phyloP scores from a whole-genome alignment of 2,113 vertebrate genomes.

The Chamaetylas fuelleborni region DNA sequence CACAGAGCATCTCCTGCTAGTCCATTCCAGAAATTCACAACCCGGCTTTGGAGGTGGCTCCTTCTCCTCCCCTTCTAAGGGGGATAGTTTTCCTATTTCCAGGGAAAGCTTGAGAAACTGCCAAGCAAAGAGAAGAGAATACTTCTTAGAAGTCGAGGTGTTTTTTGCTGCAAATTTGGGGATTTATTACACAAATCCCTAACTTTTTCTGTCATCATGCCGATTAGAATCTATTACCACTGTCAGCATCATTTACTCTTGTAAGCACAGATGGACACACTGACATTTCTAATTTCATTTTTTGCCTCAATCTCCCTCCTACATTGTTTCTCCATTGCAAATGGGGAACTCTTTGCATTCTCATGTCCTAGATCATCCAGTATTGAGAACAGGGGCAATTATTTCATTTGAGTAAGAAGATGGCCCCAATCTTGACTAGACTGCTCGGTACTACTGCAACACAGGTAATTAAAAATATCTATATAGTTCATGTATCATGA shows the following conservation, averaged over 20 bases:
- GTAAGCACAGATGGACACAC: not conserved
- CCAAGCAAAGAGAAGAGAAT: not conserved
- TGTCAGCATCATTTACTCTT: not conserved
- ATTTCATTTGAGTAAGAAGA: not conserved
- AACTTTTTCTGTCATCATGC: not conserved
- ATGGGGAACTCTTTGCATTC: not conserved
- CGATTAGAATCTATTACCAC: not conserved
- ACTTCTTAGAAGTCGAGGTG: not conserved
- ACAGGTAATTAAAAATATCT: conserved; percentile 23
- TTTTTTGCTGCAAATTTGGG: not conserved
- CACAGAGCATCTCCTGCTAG: conserved; percentile 5
- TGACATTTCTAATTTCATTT: not conserved
- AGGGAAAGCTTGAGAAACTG: not conserved
- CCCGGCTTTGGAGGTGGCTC: not conserved
- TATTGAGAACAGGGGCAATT: not conserved
- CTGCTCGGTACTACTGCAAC: not conserved
- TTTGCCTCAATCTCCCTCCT: not conserved
- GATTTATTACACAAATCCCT: not conserved
- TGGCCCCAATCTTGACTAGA: not conserved
- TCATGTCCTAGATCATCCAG: not conserved
- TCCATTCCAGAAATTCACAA: not conserved
- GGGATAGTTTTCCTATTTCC: not conserved
- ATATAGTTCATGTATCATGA: not conserved
- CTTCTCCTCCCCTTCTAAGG: not conserved
- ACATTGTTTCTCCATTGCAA: not conserved